A percentile compares a stretch with the other conserved stretches of the same genome.
Evolutionary conservation across 2,113 vertebrate genomes (phyloP).

Genomic region (Chaenogobius annularis): DNA sequence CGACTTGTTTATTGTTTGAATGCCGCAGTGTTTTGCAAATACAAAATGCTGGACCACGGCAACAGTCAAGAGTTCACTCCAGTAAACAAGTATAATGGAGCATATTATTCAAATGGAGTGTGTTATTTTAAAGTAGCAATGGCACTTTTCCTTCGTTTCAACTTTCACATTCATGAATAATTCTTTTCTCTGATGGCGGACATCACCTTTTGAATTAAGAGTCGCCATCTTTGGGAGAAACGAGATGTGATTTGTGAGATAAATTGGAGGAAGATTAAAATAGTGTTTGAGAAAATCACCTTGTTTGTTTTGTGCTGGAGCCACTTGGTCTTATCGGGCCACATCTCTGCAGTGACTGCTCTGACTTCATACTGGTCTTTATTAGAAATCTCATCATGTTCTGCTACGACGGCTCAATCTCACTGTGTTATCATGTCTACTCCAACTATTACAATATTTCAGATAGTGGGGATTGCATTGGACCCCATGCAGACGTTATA

Average conservation of each 20-base stretch:
- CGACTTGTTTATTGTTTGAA: background rate
- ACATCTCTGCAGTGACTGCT: slow-evolving; percentile 25
- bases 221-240: slow-evolving; percentile 4
- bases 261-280: slow-evolving; percentile 22
- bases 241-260: slow-evolving; percentile 22
- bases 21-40: background rate
- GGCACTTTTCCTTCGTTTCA: background rate
- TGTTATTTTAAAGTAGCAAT: slow-evolving; percentile 13
- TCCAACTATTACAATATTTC: slow-evolving; percentile 32
- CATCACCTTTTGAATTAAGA: slow-evolving; percentile 20
- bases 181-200: slow-evolving; percentile 2
- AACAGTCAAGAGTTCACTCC: background rate
- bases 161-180: slow-evolving; percentile 12
- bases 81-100: background rate
- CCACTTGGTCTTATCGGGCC: slow-evolving; percentile 39
- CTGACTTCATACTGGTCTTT: slow-evolving; percentile 31
- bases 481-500: slow-evolving; percentile 33
- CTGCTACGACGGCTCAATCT: slow-evolving; percentile 27
- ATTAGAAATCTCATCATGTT: slow-evolving; percentile 49
- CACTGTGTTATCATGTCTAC: slow-evolving; percentile 28
- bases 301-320: slow-evolving; percentile 48
- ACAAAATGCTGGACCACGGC: slow-evolving; percentile 2
- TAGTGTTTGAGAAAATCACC: slow-evolving; percentile 22
- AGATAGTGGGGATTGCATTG: slow-evolving; percentile 27
- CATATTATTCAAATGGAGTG: slow-evolving; percentile 7